Percentiles rank a stretch among this genome's conserved stretches.
These are phyloP conservation scores for Ceratina australensis DNA, from an alignment of 1,140 invertebrate genomes.

Conservation along the genomic window DNA sequence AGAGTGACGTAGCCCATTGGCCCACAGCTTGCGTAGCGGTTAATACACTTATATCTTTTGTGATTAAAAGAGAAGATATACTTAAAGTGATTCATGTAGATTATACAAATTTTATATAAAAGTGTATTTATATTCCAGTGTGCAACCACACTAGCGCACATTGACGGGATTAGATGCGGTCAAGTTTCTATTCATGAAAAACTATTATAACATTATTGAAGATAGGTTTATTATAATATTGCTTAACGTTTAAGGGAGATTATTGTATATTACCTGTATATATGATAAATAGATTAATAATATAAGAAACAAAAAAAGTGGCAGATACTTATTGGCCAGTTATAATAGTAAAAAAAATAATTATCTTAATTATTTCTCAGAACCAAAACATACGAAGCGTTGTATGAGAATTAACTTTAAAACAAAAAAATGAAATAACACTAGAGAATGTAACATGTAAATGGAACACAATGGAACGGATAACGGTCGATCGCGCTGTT, in stretches of 20 bases:
- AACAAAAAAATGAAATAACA: neutral
- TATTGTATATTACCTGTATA: constrained; percentile 74
- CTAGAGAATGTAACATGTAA: constrained; percentile 61
- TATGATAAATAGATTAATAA: constrained; percentile 74
- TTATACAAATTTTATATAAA: constrained; percentile 75
- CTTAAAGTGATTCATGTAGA: constrained; percentile 74
- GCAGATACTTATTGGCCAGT: constrained; percentile 76
- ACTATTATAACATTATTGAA: constrained; percentile 66
- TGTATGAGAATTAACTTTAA: constrained; percentile 64
- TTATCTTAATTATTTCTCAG: constrained; percentile 73
- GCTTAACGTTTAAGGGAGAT: constrained; percentile 64
- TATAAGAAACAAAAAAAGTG: constrained; percentile 74
- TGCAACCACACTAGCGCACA: constrained; percentile 60
- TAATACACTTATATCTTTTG: constrained; percentile 73
- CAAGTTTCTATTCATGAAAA: constrained; percentile 72
- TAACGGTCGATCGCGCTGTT: constrained; percentile 60
- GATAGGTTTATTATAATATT: constrained; percentile 70
- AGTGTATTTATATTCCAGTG: constrained; percentile 71
- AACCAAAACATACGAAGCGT: constrained; percentile 68
- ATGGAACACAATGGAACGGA: constrained; percentile 49
- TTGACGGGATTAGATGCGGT: constrained; percentile 66
- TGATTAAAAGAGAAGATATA: constrained; percentile 72
- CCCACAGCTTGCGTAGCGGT: constrained; percentile 66
- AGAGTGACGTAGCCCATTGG: constrained; percentile 68
- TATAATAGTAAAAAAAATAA: constrained; percentile 72